Evolutionary conservation across 2,888 invertebrate genomes (phyloP), one percentile per base, ranked within the genome.

Genomic region (Megaustenia siamemsis): DNA sequence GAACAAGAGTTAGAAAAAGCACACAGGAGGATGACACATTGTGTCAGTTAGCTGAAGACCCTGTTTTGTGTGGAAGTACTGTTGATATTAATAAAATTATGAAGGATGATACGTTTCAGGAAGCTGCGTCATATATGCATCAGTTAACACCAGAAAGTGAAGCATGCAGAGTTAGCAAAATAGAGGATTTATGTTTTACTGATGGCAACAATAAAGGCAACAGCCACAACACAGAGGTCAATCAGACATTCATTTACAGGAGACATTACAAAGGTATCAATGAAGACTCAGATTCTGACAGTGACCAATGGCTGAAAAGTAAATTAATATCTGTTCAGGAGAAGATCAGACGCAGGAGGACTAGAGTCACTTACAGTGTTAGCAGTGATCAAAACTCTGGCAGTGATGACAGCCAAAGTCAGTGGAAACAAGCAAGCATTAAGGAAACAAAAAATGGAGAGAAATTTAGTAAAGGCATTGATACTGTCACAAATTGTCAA

Each of bases 281-380:
- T 15, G 10, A 3, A 1, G 32, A 63, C 45, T 77, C 77, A 60
- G 77, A 78, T n/a, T 81, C 81, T 1, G 81, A 81, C 56, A 81
- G 71, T 71, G 81, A 81, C 56, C 43, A 45, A 1, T 82, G 82
- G 82, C 66, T 82, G 8, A 82, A 63, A 24, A 75, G 5, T 49
- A 73, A 45, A 18, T 40, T 82, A 28, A 75, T 38, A 63, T 32
- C 28, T 32, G 35, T 82, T 32, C 82, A 82, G 38, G 35, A 60
- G 10, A 82, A 82, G 35, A 82, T 82, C 12, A 32, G 63, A n/a
- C 63, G 75, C 45, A 73, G 82, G 45, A 82, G 73, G 38, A n/a
- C 43, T 35, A 60, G 66, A 40, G 2, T 63, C 8, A 60, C 56
- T 24, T 43, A 75, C 35, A 56, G 43, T 18, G 40, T n/a, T 1